Conservation (phyloP, 2,797 vertebrate genomes). For the Alexandromys oeconomus region DNA sequence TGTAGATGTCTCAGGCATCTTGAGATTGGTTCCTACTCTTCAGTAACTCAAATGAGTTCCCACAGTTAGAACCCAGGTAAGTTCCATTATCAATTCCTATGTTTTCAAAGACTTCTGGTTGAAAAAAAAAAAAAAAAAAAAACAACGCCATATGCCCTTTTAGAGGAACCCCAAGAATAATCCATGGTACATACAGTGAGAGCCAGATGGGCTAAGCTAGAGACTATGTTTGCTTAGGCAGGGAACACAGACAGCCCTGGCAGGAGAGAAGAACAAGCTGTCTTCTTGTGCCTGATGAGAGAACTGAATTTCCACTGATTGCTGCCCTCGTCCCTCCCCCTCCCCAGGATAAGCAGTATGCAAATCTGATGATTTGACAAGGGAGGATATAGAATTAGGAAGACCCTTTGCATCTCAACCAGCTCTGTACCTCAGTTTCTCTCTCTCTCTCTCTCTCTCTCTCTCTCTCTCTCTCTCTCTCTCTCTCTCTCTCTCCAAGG, state of each 20-base stretch:
- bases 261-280: conserved; percentile 52
- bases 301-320: neutral
- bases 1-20: neutral
- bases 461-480: neutral
- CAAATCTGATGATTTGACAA: neutral
- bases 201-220: conserved; percentile 4
- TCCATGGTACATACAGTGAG: neutral
- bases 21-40: neutral
- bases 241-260: conserved; percentile 44
- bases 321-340: neutral
- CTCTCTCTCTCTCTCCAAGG: neutral
- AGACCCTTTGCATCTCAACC: neutral
- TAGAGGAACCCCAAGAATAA: conserved; percentile 62
- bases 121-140: conserved; percentile 13
- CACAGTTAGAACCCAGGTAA: neutral
- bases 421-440: neutral
- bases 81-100: neutral
- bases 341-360: neutral
- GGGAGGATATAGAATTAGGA: neutral
- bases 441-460: neutral
- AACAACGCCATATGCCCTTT: conserved; percentile 31
- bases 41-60: neutral
- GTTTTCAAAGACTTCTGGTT: neutral
- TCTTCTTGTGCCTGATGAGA: neutral
- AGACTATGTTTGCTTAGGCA: conserved; percentile 31